Evolutionary conservation across 2,113 vertebrate genomes (phyloP).

Genomic region (Cyanoderma ruficeps): DNA sequence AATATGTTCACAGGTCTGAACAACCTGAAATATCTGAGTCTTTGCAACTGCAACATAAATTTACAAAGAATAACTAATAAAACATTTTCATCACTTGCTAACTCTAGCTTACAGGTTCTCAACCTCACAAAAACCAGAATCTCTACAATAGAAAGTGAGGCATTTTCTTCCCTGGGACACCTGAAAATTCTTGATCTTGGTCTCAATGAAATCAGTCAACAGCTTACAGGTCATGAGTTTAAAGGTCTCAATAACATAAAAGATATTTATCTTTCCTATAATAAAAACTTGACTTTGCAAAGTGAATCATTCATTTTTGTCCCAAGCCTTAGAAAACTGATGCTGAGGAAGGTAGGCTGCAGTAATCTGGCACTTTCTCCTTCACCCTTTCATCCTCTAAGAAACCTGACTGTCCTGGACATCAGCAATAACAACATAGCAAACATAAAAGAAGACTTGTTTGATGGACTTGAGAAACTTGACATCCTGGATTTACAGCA

Average conservation of each 20-base stretch:
- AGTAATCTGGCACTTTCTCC: conserved; percentile 72
- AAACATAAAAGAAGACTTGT: conserved; percentile 78
- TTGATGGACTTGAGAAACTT: conserved; percentile 82
- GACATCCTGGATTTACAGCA: conserved; percentile 88
- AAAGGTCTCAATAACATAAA: conserved; percentile 79
- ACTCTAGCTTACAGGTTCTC: conserved; percentile 81
- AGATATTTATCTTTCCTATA: conserved; percentile 85
- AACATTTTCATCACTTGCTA: conserved; percentile 84
- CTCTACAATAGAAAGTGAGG: conserved; percentile 65
- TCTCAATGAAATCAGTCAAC: conserved; percentile 86
- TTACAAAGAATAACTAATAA: conserved; percentile 77
- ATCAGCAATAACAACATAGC: conserved; percentile 96
- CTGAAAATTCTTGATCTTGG: conserved; percentile 83
- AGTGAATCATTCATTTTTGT: conserved; percentile 80
- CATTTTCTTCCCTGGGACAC: conserved; percentile 80
- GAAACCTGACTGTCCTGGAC: conserved; percentile 84
- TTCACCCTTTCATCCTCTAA: conserved; percentile 84
- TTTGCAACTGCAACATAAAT: conserved; percentile 76
- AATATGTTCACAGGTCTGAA: conserved; percentile 84
- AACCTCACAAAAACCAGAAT: conserved; percentile 84
- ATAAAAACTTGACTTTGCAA: conserved; percentile 76
- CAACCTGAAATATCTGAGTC: conserved; percentile 79
- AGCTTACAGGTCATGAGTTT: conserved; percentile 86
- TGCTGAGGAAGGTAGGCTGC: conserved; percentile 80
- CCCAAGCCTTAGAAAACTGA: conserved; percentile 80